phyloP scores from a whole-genome alignment of 2,888 invertebrate genomes.

The Erynnis tages region DNA sequence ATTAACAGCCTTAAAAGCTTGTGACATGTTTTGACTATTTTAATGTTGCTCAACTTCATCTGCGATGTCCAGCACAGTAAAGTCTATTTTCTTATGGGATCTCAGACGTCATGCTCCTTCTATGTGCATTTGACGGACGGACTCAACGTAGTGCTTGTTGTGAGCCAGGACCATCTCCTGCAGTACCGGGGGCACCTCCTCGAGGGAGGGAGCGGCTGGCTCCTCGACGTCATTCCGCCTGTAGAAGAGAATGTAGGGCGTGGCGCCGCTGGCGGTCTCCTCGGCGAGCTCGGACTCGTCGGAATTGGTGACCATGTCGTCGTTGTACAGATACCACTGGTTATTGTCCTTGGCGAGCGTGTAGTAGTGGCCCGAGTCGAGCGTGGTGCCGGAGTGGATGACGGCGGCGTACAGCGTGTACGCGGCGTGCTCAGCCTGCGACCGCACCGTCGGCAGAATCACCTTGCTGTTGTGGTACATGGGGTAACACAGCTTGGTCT shows the following conservation, averaged over 20 bases:
- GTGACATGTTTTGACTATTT: background rate
- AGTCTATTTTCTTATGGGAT: conserved; percentile 52
- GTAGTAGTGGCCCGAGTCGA: conserved; percentile 94
- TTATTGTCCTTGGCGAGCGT: conserved; percentile 87
- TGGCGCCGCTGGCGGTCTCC: conserved; percentile 84
- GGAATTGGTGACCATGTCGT: conserved; percentile 85
- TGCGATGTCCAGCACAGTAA: conserved; percentile 48
- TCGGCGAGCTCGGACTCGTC: conserved; percentile 83
- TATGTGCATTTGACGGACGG: conserved; percentile 46
- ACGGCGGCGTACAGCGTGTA: conserved; percentile 91
- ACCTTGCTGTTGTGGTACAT: conserved; percentile 82
- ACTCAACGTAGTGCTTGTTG: conserved; percentile 61
- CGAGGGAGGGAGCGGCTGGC: conserved; percentile 48
- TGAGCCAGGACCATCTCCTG: conserved; percentile 56
- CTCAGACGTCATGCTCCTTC: conserved; percentile 60
- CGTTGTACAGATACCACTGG: conserved; percentile 91
- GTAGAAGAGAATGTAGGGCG: conserved; percentile 93
- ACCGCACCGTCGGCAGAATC: conserved; percentile 62
- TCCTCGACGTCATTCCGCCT: conserved; percentile 69
- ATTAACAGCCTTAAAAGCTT: no score
- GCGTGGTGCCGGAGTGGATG: conserved; percentile 90
- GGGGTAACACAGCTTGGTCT: conserved; percentile 90
- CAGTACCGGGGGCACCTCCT: conserved; percentile 55
- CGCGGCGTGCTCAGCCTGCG: conserved; percentile 28
- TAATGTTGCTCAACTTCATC: conserved; percentile 34